phyloP scores from a whole-genome alignment of 2,797 vertebrate species.

The Chelonia mydas region DNA sequence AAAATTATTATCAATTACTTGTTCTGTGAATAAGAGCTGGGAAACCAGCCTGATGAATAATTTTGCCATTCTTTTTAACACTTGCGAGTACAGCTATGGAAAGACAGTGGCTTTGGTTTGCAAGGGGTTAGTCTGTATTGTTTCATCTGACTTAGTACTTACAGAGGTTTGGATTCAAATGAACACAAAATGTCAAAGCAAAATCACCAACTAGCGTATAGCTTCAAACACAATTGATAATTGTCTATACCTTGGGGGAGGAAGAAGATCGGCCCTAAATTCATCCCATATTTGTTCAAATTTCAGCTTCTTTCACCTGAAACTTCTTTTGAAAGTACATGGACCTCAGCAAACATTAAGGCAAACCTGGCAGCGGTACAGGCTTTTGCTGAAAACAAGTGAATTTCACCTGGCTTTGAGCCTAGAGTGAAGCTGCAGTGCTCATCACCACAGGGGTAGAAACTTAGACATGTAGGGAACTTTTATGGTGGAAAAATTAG shows the following conservation, averaged over 20 bases:
- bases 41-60: slow-evolving; percentile 26
- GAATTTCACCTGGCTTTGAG: background rate
- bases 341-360: background rate
- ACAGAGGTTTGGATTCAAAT: background rate
- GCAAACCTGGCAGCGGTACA: background rate
- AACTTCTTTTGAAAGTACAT: background rate
- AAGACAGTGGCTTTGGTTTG: slow-evolving; percentile 4
- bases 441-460: background rate
- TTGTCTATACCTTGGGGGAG: background rate
- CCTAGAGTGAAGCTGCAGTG: background rate
- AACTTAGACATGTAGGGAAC: background rate
- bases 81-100: background rate
- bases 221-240: background rate
- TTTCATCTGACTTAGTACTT: background rate
- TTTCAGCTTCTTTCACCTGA: slow-evolving; percentile 1
- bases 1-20: slow-evolving; percentile 33
- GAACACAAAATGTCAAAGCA: background rate
- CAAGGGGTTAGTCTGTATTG: background rate
- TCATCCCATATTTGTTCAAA: background rate
- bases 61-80: slow-evolving; percentile 17
- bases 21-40: slow-evolving; percentile 50
- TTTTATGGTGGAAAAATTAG: background rate
- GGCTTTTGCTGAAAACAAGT: background rate
- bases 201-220: background rate
- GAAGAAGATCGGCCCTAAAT: background rate